These are phyloP conservation scores for Leptinotarsa rubiginosa DNA, from an alignment of 2,888 invertebrate species.

Conservation along the genomic window DNA sequence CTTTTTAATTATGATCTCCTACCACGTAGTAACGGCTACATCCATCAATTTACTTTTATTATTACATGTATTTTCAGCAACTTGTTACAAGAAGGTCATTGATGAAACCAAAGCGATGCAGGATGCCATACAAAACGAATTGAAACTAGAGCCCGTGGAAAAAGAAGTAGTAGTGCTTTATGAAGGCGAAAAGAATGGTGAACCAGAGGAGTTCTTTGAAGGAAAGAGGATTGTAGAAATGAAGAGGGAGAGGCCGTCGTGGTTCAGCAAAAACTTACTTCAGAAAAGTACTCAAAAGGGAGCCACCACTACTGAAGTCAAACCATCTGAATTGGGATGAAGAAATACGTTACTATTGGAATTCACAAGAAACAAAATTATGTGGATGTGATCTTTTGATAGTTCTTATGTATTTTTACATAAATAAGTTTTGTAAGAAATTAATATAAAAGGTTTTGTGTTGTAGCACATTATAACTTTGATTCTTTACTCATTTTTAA, in stretches of 20 bases:
- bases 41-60: too few relatives aligned
- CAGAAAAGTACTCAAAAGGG: slow-evolving; percentile 81
- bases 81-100: slow-evolving; percentile 86
- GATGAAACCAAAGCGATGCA: slow-evolving; percentile 86
- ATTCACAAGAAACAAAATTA: not conserved
- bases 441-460: not conserved
- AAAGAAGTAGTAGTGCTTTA: slow-evolving; percentile 89
- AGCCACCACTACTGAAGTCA: slow-evolving; percentile 78
- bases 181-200: slow-evolving; percentile 80
- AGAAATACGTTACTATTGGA: not conserved
- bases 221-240: slow-evolving; percentile 89
- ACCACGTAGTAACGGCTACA: too few relatives aligned
- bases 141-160: slow-evolving; percentile 80
- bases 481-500: not conserved
- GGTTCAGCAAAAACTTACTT: slow-evolving; percentile 89
- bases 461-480: not conserved
- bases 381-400: not conserved
- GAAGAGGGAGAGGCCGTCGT: slow-evolving; percentile 84
- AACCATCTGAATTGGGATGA: slow-evolving; percentile 79
- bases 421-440: not conserved
- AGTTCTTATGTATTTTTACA: not conserved
- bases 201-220: slow-evolving; percentile 73
- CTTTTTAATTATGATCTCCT: too few relatives aligned
- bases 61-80: slow-evolving; percentile 70
- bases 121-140: slow-evolving; percentile 76